Evolutionary conservation across 2,888 invertebrate species (phyloP).

Genomic region (Trachelus stipa): DNA sequence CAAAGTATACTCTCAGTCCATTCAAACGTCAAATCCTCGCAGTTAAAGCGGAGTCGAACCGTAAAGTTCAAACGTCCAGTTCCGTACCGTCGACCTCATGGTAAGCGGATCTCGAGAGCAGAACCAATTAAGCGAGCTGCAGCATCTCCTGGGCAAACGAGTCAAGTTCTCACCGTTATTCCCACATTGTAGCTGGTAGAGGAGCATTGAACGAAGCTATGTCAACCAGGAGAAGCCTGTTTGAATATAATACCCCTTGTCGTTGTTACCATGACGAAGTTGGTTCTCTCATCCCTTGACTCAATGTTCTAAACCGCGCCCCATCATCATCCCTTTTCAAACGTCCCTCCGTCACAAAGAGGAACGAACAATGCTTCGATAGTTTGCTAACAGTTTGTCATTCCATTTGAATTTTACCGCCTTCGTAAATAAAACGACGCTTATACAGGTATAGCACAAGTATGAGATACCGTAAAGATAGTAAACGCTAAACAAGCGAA

Average conservation of each 20-base stretch:
- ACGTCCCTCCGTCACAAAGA: not conserved
- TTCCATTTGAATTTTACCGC: not conserved
- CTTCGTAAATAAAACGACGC: not conserved
- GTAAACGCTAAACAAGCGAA: not conserved
- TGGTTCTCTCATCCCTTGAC: not conserved
- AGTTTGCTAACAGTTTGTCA: slow-evolving; percentile 7
- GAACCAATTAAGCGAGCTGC: not conserved
- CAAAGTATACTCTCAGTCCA: not conserved
- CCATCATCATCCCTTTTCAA: not conserved
- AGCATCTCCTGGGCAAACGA: not conserved
- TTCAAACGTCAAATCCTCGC: not conserved
- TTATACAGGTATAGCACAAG: not conserved
- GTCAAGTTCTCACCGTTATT: not conserved
- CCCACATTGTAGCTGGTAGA: slow-evolving; percentile 1
- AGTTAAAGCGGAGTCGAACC: not conserved
- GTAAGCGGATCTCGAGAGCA: not conserved
- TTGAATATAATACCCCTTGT: slow-evolving; percentile 9
- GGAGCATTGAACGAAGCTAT: not conserved
- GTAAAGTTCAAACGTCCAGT: not conserved
- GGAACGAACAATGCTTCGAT: slow-evolving; percentile 1
- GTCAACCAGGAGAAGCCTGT: slow-evolving; percentile 12
- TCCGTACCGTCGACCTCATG: not conserved
- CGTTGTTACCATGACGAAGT: not conserved
- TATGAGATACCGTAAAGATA: not conserved
- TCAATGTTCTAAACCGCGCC: not conserved